Evolutionary conservation across 2,113 vertebrate species (phyloP).

Genomic region (Opisthocomus hoazin): DNA sequence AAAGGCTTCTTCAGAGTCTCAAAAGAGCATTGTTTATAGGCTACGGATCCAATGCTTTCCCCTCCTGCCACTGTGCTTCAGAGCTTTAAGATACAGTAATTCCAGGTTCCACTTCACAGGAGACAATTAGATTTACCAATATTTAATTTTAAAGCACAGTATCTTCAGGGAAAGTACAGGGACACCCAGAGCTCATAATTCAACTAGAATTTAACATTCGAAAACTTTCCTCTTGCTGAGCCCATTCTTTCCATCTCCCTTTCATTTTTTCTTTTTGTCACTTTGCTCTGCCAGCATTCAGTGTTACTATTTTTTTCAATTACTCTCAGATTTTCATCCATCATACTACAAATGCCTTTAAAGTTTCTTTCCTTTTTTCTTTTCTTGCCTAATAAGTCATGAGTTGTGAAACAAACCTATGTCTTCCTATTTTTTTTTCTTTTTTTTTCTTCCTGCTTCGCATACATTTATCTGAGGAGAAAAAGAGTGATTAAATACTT

Average conservation of each 20-base stretch:
- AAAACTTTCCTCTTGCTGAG: not conserved
- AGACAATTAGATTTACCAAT: conserved; percentile 69
- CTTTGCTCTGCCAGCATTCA: not conserved
- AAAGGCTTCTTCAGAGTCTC: conserved; percentile 30
- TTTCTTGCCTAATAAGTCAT: not conserved
- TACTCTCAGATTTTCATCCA: not conserved
- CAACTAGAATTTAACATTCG: conserved; percentile 36
- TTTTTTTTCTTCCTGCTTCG: not conserved
- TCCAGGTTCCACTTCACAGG: conserved; percentile 42
- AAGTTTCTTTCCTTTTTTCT: not conserved
- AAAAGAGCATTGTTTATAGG: conserved; percentile 48
- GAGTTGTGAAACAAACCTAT: not conserved
- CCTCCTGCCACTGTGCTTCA: not conserved
- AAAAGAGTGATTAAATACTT: not conserved
- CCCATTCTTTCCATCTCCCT: not conserved
- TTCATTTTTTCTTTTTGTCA: conserved; percentile 21
- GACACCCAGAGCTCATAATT: conserved; percentile 39
- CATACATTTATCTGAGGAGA: not conserved
- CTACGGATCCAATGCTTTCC: not conserved
- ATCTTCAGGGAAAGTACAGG: not conserved
- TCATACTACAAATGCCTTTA: not conserved
- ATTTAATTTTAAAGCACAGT: conserved; percentile 63
- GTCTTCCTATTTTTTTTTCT: not conserved
- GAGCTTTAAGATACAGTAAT: conserved; percentile 35
- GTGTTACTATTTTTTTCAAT: not conserved